Percentiles rank a stretch among this genome's conserved stretches.
Conservation (phyloP, 2,888 invertebrate species). For the Tiliacea aurago region DNA sequence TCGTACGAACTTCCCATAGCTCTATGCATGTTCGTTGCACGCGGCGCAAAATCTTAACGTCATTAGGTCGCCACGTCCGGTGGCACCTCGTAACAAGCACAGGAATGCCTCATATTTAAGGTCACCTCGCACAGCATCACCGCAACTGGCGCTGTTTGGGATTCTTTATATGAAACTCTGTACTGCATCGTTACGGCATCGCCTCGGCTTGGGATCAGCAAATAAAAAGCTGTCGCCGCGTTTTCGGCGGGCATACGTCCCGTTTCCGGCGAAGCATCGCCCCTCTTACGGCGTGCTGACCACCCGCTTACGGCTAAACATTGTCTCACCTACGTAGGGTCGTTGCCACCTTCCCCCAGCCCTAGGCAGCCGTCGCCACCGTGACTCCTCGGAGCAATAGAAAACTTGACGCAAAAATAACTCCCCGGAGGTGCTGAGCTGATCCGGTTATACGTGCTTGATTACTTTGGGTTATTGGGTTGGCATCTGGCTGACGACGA, state of each 20-base stretch:
- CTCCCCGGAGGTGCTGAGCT: not conserved
- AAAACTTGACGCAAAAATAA: not conserved
- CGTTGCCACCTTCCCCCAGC: not conserved
- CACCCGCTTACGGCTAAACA: not conserved
- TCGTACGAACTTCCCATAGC: not conserved
- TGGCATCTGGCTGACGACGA: not conserved
- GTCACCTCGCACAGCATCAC: not conserved
- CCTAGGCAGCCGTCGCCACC: no score
- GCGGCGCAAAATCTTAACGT: conserved; percentile 36
- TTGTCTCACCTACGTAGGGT: no score
- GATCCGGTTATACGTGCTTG: not conserved
- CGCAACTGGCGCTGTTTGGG: not conserved
- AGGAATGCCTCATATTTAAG: conserved; percentile 59
- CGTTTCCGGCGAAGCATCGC: not conserved
- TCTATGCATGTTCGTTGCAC: conserved; percentile 24
- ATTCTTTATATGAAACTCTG: not conserved
- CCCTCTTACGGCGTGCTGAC: not conserved
- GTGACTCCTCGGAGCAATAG: not conserved
- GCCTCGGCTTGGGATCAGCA: no score
- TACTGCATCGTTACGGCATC: not conserved
- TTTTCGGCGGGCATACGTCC: no score
- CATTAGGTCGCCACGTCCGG: conserved; percentile 48
- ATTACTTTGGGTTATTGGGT: not conserved
- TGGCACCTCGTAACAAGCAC: conserved; percentile 57
- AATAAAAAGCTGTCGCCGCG: not conserved